Evolutionary conservation across 2,797 vertebrate species (phyloP).

Genomic region (Anolis apletophallus): DNA sequence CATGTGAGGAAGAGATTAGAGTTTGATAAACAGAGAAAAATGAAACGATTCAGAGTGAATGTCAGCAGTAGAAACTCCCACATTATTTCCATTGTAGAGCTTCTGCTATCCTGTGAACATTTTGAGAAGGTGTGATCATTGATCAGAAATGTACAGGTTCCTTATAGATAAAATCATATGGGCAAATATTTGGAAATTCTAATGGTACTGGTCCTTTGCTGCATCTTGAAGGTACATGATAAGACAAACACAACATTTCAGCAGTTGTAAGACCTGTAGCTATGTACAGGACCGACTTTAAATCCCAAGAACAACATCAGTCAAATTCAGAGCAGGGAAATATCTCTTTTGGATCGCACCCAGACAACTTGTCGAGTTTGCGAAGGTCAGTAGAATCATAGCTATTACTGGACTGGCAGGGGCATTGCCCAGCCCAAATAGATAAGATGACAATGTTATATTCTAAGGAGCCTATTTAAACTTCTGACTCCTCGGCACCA

Average conservation of each 20-base stretch:
- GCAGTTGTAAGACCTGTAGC: background rate
- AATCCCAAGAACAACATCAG: background rate
- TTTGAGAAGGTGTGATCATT: background rate
- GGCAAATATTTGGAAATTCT: background rate
- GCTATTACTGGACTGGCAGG: too few species aligned
- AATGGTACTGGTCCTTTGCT: background rate
- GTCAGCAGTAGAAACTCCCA: background rate
- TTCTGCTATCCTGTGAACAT: background rate
- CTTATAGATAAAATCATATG: background rate
- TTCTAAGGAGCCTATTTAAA: too few species aligned
- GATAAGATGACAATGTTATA: too few species aligned
- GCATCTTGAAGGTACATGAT: background rate
- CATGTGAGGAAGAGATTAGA: constrained; percentile 17
- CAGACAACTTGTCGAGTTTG: too few species aligned
- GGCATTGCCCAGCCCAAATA: too few species aligned
- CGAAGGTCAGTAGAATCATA: too few species aligned
- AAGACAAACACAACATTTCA: background rate
- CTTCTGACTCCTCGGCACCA: too few species aligned
- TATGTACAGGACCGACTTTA: background rate
- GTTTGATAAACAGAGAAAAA: background rate
- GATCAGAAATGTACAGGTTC: background rate
- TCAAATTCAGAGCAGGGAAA: background rate
- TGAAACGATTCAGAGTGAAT: background rate
- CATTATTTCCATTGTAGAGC: background rate
- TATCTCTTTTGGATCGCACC: background rate